Conservation (phyloP, 1,140 invertebrate genomes). For the Trichoplusia ni region DNA sequence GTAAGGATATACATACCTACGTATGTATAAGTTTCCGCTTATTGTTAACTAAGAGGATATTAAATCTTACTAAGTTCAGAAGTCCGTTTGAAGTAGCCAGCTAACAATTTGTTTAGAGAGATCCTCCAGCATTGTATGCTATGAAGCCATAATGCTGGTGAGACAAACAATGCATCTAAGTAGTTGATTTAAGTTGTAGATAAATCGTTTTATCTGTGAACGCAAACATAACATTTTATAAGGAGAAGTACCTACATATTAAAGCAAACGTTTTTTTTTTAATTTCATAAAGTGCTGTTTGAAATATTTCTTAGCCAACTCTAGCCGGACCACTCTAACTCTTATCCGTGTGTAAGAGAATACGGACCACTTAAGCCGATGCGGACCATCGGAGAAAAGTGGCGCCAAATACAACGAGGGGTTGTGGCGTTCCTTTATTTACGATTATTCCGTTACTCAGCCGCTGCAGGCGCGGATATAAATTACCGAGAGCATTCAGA, state of each 20-base stretch:
- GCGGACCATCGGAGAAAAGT: conserved; percentile 16
- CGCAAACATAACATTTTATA: no score
- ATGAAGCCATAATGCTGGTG: no score
- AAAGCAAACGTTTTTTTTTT: no score
- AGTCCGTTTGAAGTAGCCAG: neutral
- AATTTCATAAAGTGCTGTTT: neutral
- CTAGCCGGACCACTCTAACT: conserved; percentile 17
- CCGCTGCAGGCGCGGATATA: conserved; percentile 21
- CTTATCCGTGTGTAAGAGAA: conserved; percentile 28
- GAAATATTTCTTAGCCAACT: conserved; percentile 6
- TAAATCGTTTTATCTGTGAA: no score
- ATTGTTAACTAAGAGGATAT: conserved; percentile 4
- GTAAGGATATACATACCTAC: neutral
- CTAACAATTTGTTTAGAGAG: conserved; percentile 6
- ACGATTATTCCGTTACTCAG: conserved; percentile 34
- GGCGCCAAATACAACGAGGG: neutral
- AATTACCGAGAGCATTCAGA: conserved; percentile 21
- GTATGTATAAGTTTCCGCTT: neutral
- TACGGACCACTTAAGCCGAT: neutral
- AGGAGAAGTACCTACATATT: no score
- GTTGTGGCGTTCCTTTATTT: conserved; percentile 35
- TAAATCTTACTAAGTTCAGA: neutral
- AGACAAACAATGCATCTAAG: no score
- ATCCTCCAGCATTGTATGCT: conserved; percentile 15
- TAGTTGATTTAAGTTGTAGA: no score